Conservation (phyloP, 1,140 invertebrate genomes). For the Drosophila chauvacae region DNA sequence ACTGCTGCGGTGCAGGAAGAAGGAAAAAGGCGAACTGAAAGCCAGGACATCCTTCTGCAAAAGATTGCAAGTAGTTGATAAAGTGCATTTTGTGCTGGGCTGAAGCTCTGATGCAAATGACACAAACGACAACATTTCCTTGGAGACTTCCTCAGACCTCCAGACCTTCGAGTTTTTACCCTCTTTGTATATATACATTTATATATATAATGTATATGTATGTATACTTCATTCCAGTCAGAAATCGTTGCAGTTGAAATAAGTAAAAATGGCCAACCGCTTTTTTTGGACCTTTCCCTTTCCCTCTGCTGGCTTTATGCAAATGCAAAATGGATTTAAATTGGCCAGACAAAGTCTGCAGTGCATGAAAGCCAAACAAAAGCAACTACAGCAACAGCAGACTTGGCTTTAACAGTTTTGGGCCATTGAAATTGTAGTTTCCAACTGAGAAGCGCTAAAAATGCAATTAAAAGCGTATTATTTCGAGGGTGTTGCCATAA, state of each 20-base stretch:
- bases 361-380: slow-evolving; percentile 32
- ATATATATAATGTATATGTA: neutral
- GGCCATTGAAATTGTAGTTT: slow-evolving; percentile 39
- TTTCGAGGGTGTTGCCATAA: slow-evolving; percentile 25
- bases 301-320: slow-evolving; percentile 33
- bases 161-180: neutral
- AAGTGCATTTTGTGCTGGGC: slow-evolving; percentile 65
- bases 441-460: slow-evolving; percentile 48
- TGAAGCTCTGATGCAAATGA: slow-evolving; percentile 52
- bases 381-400: slow-evolving; percentile 1
- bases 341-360: slow-evolving; percentile 52
- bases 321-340: slow-evolving; percentile 64
- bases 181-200: neutral
- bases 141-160: slow-evolving; percentile 14
- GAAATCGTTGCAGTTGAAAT: slow-evolving; percentile 50
- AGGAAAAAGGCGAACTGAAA: slow-evolving; percentile 15
- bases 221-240: slow-evolving; percentile 19
- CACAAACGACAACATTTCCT: slow-evolving; percentile 57
- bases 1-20: slow-evolving; percentile 13
- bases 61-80: slow-evolving; percentile 69
- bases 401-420: slow-evolving; percentile 51
- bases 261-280: slow-evolving; percentile 51
- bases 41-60: slow-evolving; percentile 33
- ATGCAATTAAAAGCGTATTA: slow-evolving; percentile 68
- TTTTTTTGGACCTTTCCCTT: slow-evolving; percentile 12